Base-by-base conservation (phyloP, 2,888 invertebrate species). In the Dimorphilus gyrociliatus region DNA sequence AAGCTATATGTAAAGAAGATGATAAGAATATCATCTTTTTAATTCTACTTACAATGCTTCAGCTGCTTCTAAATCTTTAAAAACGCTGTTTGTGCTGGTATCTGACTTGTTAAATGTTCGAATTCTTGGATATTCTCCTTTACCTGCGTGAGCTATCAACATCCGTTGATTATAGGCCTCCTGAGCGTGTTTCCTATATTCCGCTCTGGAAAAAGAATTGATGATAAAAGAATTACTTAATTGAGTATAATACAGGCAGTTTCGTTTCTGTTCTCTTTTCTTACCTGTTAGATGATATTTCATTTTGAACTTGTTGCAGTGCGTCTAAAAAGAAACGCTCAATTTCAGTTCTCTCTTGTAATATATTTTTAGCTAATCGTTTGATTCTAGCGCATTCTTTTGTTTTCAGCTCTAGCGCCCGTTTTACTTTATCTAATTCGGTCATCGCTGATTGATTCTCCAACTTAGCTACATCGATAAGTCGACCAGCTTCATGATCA, bases 51-150 rank as follows among this genome's bases (percentile, higher is more conserved):
- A 60, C 60, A 60, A 43, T 40, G 41, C 50, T 36, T 56, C 55
- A 15, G 62, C 62, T 27, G 58, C 55, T 32, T 59, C 55, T 17
- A 61, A 43, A 39, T 62, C 62, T 29, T 44, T 46, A 39, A 50
- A 60, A 8, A 62, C 60, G 41, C 54, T 59, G 42, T 62, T 62
- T 12, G 62, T 61, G 40, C 59, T 60, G 26, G 45, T 39, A 25
- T 51, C 51, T 5, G 47, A 42, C 30, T 57, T 54, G 39, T 46
- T 51, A 40, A 62, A 62, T 3, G 59, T 62, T 35, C 60, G 39
- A 7, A 62, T 51, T 36, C 50, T 53, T 4, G 62, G 62, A 34
- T 48, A 60, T 12, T 53, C 53, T 27, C 44, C 51, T 35, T 53
- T 53, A 12, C 60, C 58, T 14, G 43, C 39, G 38, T 56, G 51